Conservation (phyloP, 2,888 invertebrate genomes). For the Drosophila dives region DNA sequence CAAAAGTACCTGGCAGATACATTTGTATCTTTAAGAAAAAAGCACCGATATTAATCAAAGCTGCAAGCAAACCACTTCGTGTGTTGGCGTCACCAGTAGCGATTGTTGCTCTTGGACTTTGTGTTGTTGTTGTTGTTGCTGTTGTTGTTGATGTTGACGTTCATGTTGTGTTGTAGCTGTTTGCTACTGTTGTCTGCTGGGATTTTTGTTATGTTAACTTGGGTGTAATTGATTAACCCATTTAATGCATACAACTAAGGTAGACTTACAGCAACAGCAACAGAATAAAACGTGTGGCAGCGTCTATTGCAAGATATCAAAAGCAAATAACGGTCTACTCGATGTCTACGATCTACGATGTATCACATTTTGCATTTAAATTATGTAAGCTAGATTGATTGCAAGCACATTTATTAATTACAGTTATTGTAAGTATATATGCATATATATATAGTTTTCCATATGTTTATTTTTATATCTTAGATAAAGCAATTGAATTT, state of each 20-base stretch:
- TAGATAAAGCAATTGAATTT: neutral
- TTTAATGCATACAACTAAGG: slow-evolving; percentile 8
- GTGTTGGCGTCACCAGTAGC: slow-evolving; percentile 38
- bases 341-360: too few species aligned
- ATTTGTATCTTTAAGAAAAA: too few species aligned
- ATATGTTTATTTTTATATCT: neutral
- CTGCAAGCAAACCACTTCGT: slow-evolving; percentile 27
- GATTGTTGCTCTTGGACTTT: slow-evolving; percentile 18
- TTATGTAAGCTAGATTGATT: neutral
- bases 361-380: neutral
- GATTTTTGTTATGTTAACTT: slow-evolving; percentile 9
- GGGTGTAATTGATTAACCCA: slow-evolving; percentile 39
- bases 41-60: slow-evolving; percentile 50
- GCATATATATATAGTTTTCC: neutral
- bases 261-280: slow-evolving; percentile 1
- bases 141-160: slow-evolving; percentile 1
- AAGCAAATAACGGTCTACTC: neutral
- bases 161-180: slow-evolving; percentile 1
- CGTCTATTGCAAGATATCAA: neutral
- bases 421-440: neutral
- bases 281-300: neutral
- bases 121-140: neutral
- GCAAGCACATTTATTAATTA: neutral
- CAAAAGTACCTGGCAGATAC: too few species aligned
- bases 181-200: neutral